phyloP scores from a whole-genome alignment of 2,888 invertebrate species.

The Drosophila ochracea region DNA sequence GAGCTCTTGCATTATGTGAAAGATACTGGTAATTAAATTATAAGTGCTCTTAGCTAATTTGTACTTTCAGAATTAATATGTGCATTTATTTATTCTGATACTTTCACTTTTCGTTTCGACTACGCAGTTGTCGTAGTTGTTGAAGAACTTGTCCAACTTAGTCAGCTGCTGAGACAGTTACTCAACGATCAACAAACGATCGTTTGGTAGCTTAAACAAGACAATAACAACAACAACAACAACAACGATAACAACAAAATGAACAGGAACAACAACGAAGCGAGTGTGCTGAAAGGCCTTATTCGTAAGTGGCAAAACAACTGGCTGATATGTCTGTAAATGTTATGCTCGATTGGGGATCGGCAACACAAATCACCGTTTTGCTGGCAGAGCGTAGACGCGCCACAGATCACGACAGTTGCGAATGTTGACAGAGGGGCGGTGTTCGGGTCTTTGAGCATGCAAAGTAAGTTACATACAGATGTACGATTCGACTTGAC shows the following conservation, averaged over 20 bases:
- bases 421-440: constrained; percentile 22
- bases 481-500: constrained; percentile 16
- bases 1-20: not conserved
- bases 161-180: constrained; percentile 9
- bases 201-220: constrained; percentile 27
- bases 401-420: constrained; percentile 37
- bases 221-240: constrained; percentile 9
- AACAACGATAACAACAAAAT: constrained; percentile 1
- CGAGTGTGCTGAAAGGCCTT: constrained; percentile 24
- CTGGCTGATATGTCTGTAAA: constrained; percentile 70
- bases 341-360: constrained; percentile 78
- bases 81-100: not conserved
- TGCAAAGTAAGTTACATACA: constrained; percentile 38
- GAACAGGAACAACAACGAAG: constrained; percentile 17
- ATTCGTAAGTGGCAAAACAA: constrained; percentile 58
- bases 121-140: constrained; percentile 1
- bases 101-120: constrained; percentile 9
- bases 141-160: constrained; percentile 38
- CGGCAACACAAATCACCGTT: constrained; percentile 47
- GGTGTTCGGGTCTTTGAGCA: constrained; percentile 9
- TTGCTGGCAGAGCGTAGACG: constrained; percentile 16
- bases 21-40: not conserved
- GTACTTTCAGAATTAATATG: not conserved
- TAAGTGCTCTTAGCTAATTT: not conserved
- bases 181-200: constrained; percentile 15